Evolutionary conservation across 2,797 vertebrate species (phyloP).

Genomic region (Protonibea diacanthus): DNA sequence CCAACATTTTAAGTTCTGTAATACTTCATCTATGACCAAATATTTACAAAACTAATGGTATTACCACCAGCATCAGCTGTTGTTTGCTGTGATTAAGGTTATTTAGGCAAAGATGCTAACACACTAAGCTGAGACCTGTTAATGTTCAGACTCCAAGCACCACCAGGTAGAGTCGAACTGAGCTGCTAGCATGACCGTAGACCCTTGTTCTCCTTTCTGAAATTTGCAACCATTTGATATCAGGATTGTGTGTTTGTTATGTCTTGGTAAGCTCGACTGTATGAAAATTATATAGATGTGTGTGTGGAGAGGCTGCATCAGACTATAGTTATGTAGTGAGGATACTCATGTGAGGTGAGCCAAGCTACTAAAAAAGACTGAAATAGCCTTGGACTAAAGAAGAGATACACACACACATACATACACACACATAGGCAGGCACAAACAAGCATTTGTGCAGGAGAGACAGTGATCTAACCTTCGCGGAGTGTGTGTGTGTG

Average conservation of each 20-base stretch:
- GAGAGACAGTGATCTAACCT: conserved; percentile 63
- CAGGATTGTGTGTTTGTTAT: neutral
- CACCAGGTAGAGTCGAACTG: neutral
- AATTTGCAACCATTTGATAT: conserved; percentile 1
- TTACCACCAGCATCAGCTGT: neutral
- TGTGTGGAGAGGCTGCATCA: conserved; percentile 26
- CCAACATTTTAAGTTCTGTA: neutral
- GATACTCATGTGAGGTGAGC: conserved; percentile 56
- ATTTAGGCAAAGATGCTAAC: neutral
- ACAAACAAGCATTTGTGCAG: conserved; percentile 31
- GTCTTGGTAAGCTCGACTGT: neutral
- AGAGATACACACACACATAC: conserved; percentile 12
- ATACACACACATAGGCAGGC: conserved; percentile 7
- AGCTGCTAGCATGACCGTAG: neutral
- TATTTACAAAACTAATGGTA: neutral
- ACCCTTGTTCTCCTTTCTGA: neutral
- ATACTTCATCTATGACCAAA: neutral
- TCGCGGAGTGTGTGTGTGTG: conserved; percentile 46
- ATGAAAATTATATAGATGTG: neutral
- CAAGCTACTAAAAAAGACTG: conserved; percentile 50
- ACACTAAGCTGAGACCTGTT: neutral
- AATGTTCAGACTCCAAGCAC: neutral
- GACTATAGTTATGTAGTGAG: conserved; percentile 41
- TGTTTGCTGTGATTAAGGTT: neutral
- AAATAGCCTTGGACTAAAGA: conserved; percentile 55